Conservation (phyloP, 2,888 invertebrate species). For the Caenorhabditis japonica region DNA sequence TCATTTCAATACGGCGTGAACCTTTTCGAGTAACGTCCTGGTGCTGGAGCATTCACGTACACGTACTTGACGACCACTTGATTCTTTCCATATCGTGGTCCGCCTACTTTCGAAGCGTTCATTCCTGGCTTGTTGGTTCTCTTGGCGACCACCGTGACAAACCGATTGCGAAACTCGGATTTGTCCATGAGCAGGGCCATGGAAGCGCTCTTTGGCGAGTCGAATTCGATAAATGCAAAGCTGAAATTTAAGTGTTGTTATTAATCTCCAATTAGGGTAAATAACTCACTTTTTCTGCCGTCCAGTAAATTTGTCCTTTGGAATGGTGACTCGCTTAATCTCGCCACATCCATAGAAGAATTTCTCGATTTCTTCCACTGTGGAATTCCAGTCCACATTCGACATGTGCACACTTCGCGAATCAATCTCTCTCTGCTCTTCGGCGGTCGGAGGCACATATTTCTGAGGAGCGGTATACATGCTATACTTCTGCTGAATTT, state of each 20-base stretch:
- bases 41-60: no score
- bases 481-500: no score
- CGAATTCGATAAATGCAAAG: conserved; percentile 8
- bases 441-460: not conserved
- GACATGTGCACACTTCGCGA: not conserved
- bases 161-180: not conserved
- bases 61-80: no score
- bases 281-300: conserved; percentile 8
- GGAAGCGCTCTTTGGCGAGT: not conserved
- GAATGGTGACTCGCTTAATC: conserved; percentile 1
- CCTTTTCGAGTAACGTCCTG: no score
- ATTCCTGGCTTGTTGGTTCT: conserved; percentile 11
- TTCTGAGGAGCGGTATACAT: no score
- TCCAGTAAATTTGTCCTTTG: conserved; percentile 6
- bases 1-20: no score
- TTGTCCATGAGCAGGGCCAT: not conserved
- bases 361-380: not conserved
- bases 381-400: conserved; percentile 2
- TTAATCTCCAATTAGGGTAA: not conserved
- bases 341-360: conserved; percentile 2
- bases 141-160: conserved; percentile 3
- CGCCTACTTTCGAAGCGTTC: not conserved
- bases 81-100: no score
- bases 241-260: not conserved
- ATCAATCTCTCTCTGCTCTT: conserved; percentile 1